A percentile compares a stretch with the other conserved stretches of the same genome.
Evolutionary conservation across 1,140 invertebrate genomes (phyloP).

Genomic region (Leptopilina boulardi): DNA sequence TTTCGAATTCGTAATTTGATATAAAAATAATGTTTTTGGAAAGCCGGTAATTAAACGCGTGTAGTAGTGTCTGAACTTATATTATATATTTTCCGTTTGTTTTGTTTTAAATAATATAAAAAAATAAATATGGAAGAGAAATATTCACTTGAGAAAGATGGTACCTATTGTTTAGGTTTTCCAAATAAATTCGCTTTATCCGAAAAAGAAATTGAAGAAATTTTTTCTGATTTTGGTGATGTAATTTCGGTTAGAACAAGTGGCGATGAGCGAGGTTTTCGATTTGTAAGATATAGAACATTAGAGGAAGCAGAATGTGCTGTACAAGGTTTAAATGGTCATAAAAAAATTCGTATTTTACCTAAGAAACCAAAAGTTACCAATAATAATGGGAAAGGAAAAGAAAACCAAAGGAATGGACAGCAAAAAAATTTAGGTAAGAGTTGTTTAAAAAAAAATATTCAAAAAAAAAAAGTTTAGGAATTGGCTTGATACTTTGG

Average conservation of each 20-base stretch:
- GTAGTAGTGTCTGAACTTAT: too few relatives aligned
- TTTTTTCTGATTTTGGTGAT: conserved; percentile 47
- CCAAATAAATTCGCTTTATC: conserved; percentile 48
- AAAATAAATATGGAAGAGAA: conserved; percentile 35
- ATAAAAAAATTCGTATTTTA: conserved; percentile 41
- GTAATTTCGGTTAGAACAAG: conserved; percentile 38
- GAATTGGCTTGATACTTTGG: too few relatives aligned
- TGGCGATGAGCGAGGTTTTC: conserved; percentile 52
- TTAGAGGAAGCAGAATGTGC: conserved; percentile 44
- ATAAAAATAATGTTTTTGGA: too few relatives aligned
- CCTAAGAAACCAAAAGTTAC: conserved; percentile 37
- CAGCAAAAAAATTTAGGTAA: conserved; percentile 7
- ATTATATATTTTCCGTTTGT: too few relatives aligned
- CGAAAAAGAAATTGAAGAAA: conserved; percentile 46
- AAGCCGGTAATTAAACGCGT: too few relatives aligned
- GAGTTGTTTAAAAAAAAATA: background rate
- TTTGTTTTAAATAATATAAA: too few relatives aligned
- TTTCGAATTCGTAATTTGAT: too few relatives aligned
- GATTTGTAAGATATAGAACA: conserved; percentile 50
- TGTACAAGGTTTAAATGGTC: conserved; percentile 45
- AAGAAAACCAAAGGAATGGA: background rate
- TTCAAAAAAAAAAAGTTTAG: too few relatives aligned
- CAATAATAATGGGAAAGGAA: background rate
- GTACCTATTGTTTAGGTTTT: conserved; percentile 49
- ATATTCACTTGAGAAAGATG: conserved; percentile 29